A percentile compares a stretch with the other conserved stretches of the same genome.
These are phyloP conservation scores for Drosophila eugracilis DNA, from an alignment of 1,140 invertebrate genomes.

Conservation along the genomic window DNA sequence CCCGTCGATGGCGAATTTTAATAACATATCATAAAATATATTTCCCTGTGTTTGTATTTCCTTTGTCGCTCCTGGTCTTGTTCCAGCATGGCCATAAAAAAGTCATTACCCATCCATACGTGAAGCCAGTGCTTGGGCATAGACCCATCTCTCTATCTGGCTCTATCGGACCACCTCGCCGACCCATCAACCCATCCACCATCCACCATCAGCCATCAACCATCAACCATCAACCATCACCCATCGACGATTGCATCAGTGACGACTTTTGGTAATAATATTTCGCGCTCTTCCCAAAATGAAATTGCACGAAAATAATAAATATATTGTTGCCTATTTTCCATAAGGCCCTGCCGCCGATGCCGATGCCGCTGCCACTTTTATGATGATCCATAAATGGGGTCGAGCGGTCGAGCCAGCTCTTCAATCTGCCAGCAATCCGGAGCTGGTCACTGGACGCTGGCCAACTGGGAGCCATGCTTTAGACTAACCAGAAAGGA, in stretches of 20 bases:
- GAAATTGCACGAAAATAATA: conserved; percentile 72
- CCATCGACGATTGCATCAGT: conserved; percentile 48
- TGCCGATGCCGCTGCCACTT: conserved; percentile 34
- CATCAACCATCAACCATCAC: background rate
- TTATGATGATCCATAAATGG: conserved; percentile 64
- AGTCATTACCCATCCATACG: conserved; percentile 75
- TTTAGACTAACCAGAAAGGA: conserved; percentile 38
- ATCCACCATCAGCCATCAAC: no score
- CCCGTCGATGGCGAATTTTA: conserved; percentile 70
- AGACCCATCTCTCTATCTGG: conserved; percentile 19
- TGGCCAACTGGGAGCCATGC: conserved; percentile 54
- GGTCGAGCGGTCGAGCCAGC: conserved; percentile 6
- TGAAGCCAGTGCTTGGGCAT: conserved; percentile 2
- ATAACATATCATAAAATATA: conserved; percentile 84
- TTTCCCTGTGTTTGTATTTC: conserved; percentile 45
- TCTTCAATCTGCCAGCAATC: conserved; percentile 12
- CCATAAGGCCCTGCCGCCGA: conserved; percentile 47
- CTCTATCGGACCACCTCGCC: no score
- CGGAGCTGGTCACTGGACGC: conserved; percentile 4
- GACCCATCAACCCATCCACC: no score
- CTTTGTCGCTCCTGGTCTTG: conserved; percentile 12
- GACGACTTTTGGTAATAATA: conserved; percentile 53
- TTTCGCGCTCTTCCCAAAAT: conserved; percentile 39
- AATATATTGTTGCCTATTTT: conserved; percentile 66
- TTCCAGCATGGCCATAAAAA: conserved; percentile 76